A percentile compares a stretch with the other conserved stretches of the same genome.
Evolutionary conservation across 1,140 invertebrate genomes (phyloP).

Genomic region (Babylonia areolata): DNA sequence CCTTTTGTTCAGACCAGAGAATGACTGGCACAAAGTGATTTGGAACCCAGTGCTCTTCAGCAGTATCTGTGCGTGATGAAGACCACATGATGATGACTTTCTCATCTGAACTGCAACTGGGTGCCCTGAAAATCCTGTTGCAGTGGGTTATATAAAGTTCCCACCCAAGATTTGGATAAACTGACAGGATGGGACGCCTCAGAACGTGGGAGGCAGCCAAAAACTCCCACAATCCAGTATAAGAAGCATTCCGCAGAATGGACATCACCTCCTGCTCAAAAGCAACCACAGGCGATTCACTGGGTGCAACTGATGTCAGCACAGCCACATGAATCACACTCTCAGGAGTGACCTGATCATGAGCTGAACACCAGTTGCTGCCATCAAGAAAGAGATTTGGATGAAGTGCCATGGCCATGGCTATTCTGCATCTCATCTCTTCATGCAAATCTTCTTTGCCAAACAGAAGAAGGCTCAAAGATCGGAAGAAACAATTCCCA

Average conservation of each 20-base stretch:
- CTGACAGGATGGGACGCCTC: not conserved
- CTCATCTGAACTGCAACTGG: not conserved
- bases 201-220: not conserved
- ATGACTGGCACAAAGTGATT: not conserved
- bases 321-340: not conserved
- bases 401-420: not conserved
- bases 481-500: constrained; percentile 11
- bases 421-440: not conserved
- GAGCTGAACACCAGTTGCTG: not conserved
- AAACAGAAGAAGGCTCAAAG: not conserved
- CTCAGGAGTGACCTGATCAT: not conserved
- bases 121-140: not conserved
- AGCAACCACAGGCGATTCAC: not conserved
- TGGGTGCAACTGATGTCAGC: not conserved
- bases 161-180: not conserved
- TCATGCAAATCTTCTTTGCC: not conserved
- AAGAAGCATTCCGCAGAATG: not conserved
- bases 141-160: not conserved
- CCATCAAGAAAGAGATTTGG: not conserved
- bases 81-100: not conserved
- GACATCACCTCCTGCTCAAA: not conserved
- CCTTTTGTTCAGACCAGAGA: not conserved
- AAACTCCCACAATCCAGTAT: not conserved
- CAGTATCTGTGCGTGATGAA: not conserved
- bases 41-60: not conserved